These are phyloP conservation scores for Herpetotheres cachinnans DNA, from an alignment of 2,113 vertebrate species.

Conservation along the genomic window DNA sequence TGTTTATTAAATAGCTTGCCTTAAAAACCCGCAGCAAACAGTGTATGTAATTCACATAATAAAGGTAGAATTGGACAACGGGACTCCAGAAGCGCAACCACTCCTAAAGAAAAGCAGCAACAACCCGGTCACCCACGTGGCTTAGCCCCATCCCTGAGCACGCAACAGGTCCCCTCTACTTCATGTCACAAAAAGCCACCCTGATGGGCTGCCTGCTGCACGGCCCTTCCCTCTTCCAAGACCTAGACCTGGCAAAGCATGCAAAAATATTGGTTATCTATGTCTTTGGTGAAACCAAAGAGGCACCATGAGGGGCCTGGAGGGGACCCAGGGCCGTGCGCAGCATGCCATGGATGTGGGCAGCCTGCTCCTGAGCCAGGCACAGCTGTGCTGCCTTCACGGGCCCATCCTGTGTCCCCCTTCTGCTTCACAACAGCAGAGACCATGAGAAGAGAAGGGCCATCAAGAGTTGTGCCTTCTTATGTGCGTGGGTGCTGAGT, in stretches of 20 bases:
- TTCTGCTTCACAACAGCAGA: not conserved
- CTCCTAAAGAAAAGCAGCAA: not conserved
- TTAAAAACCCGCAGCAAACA: not conserved
- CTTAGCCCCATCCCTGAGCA: not conserved
- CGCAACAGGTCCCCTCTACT: not conserved
- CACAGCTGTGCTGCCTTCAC: not conserved
- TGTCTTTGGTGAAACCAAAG: not conserved
- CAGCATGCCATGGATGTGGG: not conserved
- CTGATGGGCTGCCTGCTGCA: not conserved
- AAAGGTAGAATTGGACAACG: not conserved
- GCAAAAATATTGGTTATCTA: not conserved
- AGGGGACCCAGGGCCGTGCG: not conserved
- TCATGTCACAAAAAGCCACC: not conserved
- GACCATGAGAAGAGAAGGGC: not conserved
- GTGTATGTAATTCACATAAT: not conserved
- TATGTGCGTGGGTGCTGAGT: not conserved
- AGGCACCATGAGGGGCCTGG: not conserved
- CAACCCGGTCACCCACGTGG: rapidly evolving
- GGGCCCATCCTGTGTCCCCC: not conserved
- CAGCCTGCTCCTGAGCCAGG: not conserved
- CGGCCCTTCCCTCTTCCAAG: not conserved
- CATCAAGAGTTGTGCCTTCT: not conserved
- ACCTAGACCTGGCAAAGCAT: not conserved
- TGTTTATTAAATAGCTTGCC: not conserved
- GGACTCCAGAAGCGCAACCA: not conserved